Evolutionary conservation across 2,113 vertebrate genomes (phyloP).

Genomic region (Antechinus flavipes): DNA sequence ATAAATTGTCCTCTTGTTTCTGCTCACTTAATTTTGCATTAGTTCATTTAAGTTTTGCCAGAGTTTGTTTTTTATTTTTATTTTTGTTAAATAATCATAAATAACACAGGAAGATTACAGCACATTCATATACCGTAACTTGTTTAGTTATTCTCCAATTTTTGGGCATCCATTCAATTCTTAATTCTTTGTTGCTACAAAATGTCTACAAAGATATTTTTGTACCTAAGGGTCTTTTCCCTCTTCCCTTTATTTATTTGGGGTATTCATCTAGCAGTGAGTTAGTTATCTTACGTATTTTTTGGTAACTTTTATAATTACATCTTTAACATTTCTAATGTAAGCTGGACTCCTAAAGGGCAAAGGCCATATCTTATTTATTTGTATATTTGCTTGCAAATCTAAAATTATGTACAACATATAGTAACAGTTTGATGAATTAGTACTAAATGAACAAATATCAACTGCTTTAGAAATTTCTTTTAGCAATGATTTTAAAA

Average conservation of each 20-base stretch:
- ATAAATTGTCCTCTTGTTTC: background rate
- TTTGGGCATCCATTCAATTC: background rate
- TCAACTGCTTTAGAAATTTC: background rate
- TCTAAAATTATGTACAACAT: background rate
- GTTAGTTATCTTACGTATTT: background rate
- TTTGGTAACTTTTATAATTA: background rate
- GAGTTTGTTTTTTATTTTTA: too few relatives aligned
- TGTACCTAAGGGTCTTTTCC: background rate
- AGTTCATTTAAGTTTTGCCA: background rate
- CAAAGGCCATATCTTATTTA: background rate
- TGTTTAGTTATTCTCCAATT: background rate
- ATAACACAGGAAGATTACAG: background rate
- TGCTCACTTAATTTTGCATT: background rate
- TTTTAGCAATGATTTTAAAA: constrained; percentile 14
- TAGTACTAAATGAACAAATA: background rate
- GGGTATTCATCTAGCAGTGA: background rate
- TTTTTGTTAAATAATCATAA: background rate
- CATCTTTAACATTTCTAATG: background rate
- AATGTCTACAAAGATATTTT: background rate
- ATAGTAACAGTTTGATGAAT: background rate
- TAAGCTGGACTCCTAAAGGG: background rate
- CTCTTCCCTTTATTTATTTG: background rate
- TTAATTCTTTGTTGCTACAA: background rate
- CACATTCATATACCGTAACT: background rate
- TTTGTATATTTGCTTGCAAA: background rate